phyloP scores from a whole-genome alignment of 2,888 invertebrate genomes.

The Isoperla grammatica region DNA sequence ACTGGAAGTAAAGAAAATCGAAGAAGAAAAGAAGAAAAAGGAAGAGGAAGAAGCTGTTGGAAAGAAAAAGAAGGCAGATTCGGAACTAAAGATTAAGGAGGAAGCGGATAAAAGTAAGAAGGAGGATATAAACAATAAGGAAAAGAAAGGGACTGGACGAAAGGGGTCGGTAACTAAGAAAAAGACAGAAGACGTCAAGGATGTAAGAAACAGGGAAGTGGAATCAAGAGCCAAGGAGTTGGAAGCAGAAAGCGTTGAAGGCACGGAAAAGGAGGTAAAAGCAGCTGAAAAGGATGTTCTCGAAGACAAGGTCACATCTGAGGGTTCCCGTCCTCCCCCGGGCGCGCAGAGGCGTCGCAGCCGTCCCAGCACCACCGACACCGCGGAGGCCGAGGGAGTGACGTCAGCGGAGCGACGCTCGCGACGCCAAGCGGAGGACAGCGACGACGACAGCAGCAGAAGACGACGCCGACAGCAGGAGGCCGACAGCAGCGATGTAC shows the following conservation, averaged over 20 bases:
- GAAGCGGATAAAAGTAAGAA: constrained; percentile 32
- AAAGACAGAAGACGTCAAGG: no score
- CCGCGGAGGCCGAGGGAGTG: no score
- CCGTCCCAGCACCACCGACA: constrained; percentile 5
- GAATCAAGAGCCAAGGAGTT: no score
- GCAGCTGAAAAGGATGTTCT: constrained; percentile 32
- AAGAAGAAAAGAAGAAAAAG: constrained; percentile 40
- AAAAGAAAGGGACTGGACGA: constrained; percentile 39
- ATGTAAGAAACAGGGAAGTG: no score
- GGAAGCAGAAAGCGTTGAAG: constrained; percentile 35
- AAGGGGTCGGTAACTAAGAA: constrained; percentile 29
- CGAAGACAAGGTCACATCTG: constrained; percentile 27
- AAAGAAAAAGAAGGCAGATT: constrained; percentile 41
- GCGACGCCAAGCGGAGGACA: constrained; percentile 32
- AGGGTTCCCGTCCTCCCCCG: constrained; percentile 9
- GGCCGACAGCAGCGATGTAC: constrained; percentile 21
- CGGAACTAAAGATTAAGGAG: constrained; percentile 41
- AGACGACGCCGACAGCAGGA: constrained; percentile 29
- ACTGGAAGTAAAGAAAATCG: constrained; percentile 40
- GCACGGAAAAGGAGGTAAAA: constrained; percentile 36
- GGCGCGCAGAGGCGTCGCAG: background rate
- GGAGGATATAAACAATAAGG: constrained; percentile 37
- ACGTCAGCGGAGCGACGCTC: no score
- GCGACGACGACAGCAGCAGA: constrained; percentile 33
- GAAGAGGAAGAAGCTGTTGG: constrained; percentile 34